Evolutionary conservation across 92 coral and sea anemone species (phyloP).

Genomic region (Anthopleura xanthogrammica): DNA sequence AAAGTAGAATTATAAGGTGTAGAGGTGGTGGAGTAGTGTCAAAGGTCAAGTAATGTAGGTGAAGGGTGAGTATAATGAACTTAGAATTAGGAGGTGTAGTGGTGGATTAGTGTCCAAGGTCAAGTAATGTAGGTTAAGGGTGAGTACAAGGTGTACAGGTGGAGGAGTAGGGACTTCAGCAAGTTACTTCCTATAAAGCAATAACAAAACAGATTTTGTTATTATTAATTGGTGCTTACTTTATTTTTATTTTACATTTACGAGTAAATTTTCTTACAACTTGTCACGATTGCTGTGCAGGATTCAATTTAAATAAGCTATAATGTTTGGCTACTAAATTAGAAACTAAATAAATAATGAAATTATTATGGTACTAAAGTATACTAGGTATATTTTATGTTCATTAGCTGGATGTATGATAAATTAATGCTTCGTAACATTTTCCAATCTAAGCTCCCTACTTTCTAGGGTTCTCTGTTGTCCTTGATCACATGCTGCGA

Average conservation of each 20-base stretch:
- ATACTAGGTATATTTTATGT: background rate
- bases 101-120: background rate
- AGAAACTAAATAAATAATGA: background rate
- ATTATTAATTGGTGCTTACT: background rate
- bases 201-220: background rate
- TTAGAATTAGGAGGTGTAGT: background rate
- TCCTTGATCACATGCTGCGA: too few relatives aligned
- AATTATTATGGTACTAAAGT: background rate
- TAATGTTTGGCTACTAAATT: background rate
- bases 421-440: too few relatives aligned
- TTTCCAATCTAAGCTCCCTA: too few relatives aligned
- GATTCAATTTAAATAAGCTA: background rate
- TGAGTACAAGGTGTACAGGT: too few relatives aligned
- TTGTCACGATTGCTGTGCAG: background rate
- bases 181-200: background rate
- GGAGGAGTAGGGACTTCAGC: too few relatives aligned
- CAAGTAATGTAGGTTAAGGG: too few relatives aligned
- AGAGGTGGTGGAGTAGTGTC: background rate
- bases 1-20: background rate
- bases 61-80: background rate
- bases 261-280: background rate
- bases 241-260: background rate
- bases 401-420: too few relatives aligned
- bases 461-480: too few relatives aligned
- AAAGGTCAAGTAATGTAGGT: background rate